These are phyloP conservation scores for Tympanoctomys barrerae DNA, from an alignment of 2,797 vertebrate genomes.

Conservation along the genomic window DNA sequence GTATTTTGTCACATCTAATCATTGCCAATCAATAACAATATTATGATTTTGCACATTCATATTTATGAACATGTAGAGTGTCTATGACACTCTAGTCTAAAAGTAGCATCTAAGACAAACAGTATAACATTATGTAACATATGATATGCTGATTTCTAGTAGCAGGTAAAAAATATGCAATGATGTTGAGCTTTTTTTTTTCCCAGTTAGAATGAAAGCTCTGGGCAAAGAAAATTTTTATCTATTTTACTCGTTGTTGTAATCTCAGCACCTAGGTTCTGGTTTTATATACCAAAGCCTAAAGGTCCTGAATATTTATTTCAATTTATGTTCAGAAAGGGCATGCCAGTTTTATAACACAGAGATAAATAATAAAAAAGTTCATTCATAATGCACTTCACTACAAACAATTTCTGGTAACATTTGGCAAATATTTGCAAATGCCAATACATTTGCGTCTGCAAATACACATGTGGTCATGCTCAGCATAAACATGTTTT, in stretches of 20 bases:
- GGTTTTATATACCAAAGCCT: neutral
- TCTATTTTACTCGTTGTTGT: neutral
- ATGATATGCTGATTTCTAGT: neutral
- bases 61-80: neutral
- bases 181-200: neutral
- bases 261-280: neutral
- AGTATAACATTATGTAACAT: neutral
- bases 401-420: neutral
- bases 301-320: neutral
- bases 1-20: neutral
- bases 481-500: neutral
- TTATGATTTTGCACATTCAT: neutral
- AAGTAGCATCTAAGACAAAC: neutral
- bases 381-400: neutral
- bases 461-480: neutral
- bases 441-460: neutral
- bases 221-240: neutral
- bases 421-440: neutral
- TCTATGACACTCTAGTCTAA: neutral
- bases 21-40: neutral
- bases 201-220: neutral
- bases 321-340: neutral
- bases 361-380: constrained; percentile 17
- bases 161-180: neutral
- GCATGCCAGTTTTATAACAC: neutral